Conservation (phyloP, 2,113 vertebrate species). For the Neotoma lepida region DNA sequence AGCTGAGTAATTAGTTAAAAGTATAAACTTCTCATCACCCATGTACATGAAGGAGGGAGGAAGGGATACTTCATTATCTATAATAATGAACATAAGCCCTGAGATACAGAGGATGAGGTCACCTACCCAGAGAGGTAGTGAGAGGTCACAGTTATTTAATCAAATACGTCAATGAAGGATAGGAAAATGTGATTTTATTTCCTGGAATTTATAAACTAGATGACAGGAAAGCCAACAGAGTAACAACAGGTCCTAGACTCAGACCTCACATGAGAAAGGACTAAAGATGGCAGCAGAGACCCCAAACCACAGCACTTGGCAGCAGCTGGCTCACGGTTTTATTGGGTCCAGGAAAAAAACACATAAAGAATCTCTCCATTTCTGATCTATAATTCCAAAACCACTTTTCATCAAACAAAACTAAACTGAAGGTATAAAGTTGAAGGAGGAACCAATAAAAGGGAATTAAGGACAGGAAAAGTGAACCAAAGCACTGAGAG, state of each 20-base stretch:
- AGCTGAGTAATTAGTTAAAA: neutral
- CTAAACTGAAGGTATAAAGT: neutral
- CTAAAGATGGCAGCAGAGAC: neutral
- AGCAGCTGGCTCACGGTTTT: neutral
- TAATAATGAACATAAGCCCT: neutral
- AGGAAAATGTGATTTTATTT: neutral
- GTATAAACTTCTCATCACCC: neutral
- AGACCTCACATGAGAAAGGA: neutral
- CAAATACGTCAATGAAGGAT: neutral
- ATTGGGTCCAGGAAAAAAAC: slow-evolving; percentile 27
- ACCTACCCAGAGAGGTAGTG: neutral
- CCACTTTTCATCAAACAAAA: slow-evolving; percentile 43
- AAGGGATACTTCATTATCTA: neutral
- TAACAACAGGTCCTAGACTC: neutral
- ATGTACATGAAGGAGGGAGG: neutral
- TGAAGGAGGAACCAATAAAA: slow-evolving; percentile 56
- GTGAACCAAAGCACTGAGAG: neutral
- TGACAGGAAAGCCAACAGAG: neutral
- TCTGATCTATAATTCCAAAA: slow-evolving; percentile 14
- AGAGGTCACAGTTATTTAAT: neutral
- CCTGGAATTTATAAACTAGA: neutral
- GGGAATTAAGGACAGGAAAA: slow-evolving; percentile 33
- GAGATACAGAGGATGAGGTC: neutral
- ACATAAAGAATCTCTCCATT: neutral
- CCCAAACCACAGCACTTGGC: neutral